phyloP scores from a whole-genome alignment of 2,113 vertebrate genomes.

The Apteryx mantelli region DNA sequence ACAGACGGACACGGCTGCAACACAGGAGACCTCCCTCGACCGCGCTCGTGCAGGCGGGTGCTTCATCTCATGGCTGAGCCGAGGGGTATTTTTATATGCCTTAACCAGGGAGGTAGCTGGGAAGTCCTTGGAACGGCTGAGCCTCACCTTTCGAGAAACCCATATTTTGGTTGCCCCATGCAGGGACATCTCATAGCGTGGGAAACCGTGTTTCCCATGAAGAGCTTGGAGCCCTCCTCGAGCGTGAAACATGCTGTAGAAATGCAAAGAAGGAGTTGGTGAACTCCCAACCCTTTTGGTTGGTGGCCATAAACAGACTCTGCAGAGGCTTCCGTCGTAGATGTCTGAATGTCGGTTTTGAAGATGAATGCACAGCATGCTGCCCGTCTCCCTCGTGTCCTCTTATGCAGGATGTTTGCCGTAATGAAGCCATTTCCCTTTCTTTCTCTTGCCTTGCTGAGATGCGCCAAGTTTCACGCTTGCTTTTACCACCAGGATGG shows the following conservation, averaged over 20 bases:
- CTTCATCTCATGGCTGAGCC: too few relatives aligned
- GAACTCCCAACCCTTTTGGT: background rate
- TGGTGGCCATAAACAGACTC: background rate
- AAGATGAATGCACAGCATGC: background rate
- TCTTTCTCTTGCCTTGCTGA: background rate
- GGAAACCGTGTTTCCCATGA: background rate
- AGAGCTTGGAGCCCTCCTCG: background rate
- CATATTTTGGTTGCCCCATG: background rate
- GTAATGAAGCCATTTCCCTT: background rate
- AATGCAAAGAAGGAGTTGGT: background rate
- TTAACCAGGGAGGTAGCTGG: too few relatives aligned
- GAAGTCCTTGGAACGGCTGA: too few relatives aligned
- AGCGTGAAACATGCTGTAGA: background rate
- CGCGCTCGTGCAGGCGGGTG: too few relatives aligned
- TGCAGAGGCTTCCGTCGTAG: background rate
- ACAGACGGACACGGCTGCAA: too few relatives aligned
- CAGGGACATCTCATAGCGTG: background rate
- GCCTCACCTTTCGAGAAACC: too few relatives aligned
- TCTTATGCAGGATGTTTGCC: fast-evolving
- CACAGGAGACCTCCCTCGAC: too few relatives aligned
- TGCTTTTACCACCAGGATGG: background rate
- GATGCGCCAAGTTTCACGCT: background rate
- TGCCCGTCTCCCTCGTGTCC: background rate
- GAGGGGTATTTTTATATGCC: too few relatives aligned
- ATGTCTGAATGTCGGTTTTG: background rate